Evolutionary conservation across 2,888 invertebrate genomes (phyloP), one percentile per base, ranked within the genome.

Genomic region (Epirrita christyi): DNA sequence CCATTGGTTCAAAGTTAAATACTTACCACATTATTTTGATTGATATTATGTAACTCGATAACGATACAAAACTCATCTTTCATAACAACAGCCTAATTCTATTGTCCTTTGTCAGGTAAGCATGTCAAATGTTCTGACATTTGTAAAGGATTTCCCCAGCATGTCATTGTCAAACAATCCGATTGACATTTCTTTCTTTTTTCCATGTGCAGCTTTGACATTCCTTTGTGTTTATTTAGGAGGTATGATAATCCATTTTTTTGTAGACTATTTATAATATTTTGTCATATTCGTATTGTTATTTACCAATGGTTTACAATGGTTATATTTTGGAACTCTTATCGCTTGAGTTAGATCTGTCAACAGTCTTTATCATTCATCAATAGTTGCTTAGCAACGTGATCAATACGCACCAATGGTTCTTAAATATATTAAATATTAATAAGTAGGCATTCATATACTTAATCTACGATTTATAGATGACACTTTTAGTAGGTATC

Each of bases 91-190:
- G 8, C 43, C 1, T n/a, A 10, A 11, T 14, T 44, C 6, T 32
- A 11, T 59, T 52, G 48, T 53, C 59, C 48, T 54, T 60, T 56
- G 49, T 55, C 57, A 48, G 63, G 11, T 67, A 66, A 65, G 60
- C 63, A 53, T 67, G 72, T 80, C 79, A 79, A 76, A 76, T 80
- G 64, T 80, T 80, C 69, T 79, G 81, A 81, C 80, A 70, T 71
- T 63, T 74, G 66, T 65, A 75, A 73, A 68, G 71, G 70, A 76
- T 76, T 73, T 69, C 64, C 66, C 59, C 41, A 49, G 53, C 28
- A 49, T 67, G 67, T 73, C 73, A 71, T 70, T 72, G 66, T 65
- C 59, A 61, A 49, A 70, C 76, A 75, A 75, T 75, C 68, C 61
- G 66, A 67, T 72, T 72, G 71, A 70, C 66, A 66, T 72, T 72